Conservation (phyloP, 2,113 vertebrate species). For the Ochotona princeps region DNA sequence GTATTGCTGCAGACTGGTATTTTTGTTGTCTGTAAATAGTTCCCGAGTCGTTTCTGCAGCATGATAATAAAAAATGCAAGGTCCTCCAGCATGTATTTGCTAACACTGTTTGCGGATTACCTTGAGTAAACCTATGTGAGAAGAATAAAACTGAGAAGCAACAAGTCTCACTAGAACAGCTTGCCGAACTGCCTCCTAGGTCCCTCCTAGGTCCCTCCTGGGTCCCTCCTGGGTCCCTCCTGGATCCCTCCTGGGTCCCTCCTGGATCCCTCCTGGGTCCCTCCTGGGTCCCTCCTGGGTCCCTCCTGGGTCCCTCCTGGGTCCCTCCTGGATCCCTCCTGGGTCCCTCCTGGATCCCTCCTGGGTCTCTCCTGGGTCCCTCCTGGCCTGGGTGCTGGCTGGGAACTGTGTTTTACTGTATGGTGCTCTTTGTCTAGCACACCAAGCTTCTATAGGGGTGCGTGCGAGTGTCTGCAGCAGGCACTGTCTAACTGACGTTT, state of each 20-base stretch:
- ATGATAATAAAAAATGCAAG: constrained; percentile 62
- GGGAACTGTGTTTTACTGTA: neutral
- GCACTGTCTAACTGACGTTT: neutral
- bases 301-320: constrained; percentile 44
- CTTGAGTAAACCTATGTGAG: constrained; percentile 59
- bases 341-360: neutral
- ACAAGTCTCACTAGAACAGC: constrained; percentile 22
- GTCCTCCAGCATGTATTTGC: constrained; percentile 50
- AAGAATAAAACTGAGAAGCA: constrained; percentile 37
- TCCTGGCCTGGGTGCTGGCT: constrained; percentile 54
- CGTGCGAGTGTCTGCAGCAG: neutral
- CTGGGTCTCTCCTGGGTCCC: constrained; percentile 32
- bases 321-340: neutral
- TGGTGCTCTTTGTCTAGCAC: neutral
- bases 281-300: constrained; percentile 23
- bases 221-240: constrained; percentile 42
- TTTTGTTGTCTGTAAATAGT: constrained; percentile 74
- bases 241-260: constrained; percentile 24
- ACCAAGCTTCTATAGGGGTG: neutral
- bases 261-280: constrained; percentile 40
- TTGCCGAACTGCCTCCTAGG: constrained; percentile 8
- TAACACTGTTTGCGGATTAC: constrained; percentile 57
- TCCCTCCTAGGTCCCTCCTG: neutral
- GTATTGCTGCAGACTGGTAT: constrained; percentile 55
- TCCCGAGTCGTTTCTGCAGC: constrained; percentile 71